Base-by-base conservation (phyloP, 1,140 invertebrate genomes). In the Heliconius eleuchia region DNA sequence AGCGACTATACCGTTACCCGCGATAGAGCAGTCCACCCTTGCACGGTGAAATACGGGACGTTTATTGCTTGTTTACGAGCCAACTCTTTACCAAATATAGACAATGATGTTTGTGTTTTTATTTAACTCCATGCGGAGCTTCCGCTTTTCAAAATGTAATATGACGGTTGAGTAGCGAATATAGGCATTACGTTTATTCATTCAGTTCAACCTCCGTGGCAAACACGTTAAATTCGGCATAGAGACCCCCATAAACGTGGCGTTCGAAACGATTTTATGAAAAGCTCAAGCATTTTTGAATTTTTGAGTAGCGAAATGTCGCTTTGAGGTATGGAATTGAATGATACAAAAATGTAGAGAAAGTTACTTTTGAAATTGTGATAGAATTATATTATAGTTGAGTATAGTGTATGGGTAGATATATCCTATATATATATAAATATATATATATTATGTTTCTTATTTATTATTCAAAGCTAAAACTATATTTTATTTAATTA, bases 41-140 rank as follows among this genome's bases (percentile, higher is more conserved):
- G 79, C 75, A 79, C 79, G 83, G 79, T 87, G 85, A 89, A 85
- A 87, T 88, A 86, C 85, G 80, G 83, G 83, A 88, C 84, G 80
- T 91, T 90, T 91, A 89, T 87, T 85, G 81, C 85, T 88, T 88
- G 86, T 89, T 90, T 90, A 90, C 85, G 85, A 87, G 84, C 84
- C 84, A 90, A 90, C 89, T 88, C 87, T 89, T 88, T 91, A 87
- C 84, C 80, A 80, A 88, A 82, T 77, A 81, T 74, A 84, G 83
- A 87, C 85, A 89, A 87, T 86, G 82, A 85, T 86, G 78, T 83
- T 84, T 84, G 84, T 82, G 77, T 84, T 86, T 80, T 84, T 85
- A 85, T 81, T 83, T 60, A 71, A 55, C 75, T 80, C 78, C 80
- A 73, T 78, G 71, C 80, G 83, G 3, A 1, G 30, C 23, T 66